A percentile compares a stretch with the other conserved stretches of the same genome.
phyloP scores from a whole-genome alignment of 2,113 vertebrate species.

The Sinocyclocheilus grahami region DNA sequence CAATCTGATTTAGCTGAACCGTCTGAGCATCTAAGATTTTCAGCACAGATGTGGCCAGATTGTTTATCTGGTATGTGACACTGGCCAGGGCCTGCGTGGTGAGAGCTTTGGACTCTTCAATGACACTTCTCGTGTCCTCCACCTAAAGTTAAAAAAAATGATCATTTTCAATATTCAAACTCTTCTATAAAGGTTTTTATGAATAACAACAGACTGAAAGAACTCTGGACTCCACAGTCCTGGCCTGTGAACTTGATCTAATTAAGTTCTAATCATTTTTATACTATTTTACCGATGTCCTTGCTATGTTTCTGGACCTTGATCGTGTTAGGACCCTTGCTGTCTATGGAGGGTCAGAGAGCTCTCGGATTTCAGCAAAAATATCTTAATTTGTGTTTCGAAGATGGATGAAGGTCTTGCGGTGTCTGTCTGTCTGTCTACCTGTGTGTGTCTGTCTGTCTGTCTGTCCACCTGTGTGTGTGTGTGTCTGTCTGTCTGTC shows the following conservation, averaged over 20 bases:
- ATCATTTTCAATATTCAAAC: not conserved
- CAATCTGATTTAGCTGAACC: slow-evolving; percentile 75
- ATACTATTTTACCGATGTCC: too few relatives aligned
- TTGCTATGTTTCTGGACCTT: too few relatives aligned
- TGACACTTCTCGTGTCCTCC: slow-evolving; percentile 75
- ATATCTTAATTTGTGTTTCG: too few relatives aligned
- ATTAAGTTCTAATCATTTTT: not conserved
- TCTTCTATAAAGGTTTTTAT: not conserved
- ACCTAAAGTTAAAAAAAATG: slow-evolving; percentile 65
- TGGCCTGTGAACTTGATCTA: not conserved
- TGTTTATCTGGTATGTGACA: slow-evolving; percentile 86
- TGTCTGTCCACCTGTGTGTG: not conserved
- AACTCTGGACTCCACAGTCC: not conserved
- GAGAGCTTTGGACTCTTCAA: slow-evolving; percentile 87
- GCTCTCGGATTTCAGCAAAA: too few relatives aligned
- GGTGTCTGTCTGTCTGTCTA: too few relatives aligned
- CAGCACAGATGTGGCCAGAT: slow-evolving; percentile 78
- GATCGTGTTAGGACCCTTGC: too few relatives aligned
- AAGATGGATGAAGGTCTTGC: too few relatives aligned
- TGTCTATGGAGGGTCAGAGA: too few relatives aligned
- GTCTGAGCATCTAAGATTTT: slow-evolving; percentile 84
- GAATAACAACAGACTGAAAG: not conserved
- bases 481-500: too few relatives aligned
- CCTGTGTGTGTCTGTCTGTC: not conserved
- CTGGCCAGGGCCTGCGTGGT: slow-evolving; percentile 88